Percentiles rank a stretch among this genome's conserved stretches.
Conservation (phyloP, 2,113 vertebrate species). For the Solea solea region DNA sequence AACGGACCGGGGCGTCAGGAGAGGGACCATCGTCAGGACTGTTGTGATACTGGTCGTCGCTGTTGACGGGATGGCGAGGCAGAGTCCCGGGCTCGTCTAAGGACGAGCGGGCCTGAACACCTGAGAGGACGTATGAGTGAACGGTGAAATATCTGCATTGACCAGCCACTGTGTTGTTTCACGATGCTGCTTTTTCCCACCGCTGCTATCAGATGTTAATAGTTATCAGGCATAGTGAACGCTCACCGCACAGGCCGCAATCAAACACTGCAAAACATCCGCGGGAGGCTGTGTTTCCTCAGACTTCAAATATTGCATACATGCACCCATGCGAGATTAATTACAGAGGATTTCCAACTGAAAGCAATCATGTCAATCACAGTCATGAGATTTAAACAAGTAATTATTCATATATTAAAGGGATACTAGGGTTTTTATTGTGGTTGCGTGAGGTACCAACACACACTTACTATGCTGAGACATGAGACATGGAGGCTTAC, state of each 20-base stretch:
- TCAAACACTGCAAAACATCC: constrained; percentile 28
- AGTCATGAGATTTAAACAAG: not conserved
- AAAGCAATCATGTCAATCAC: not conserved
- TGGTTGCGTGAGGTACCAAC: no score
- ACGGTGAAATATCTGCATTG: not conserved
- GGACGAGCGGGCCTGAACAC: constrained; percentile 84
- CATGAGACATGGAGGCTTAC: no score
- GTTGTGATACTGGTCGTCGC: constrained; percentile 87
- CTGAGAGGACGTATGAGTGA: constrained; percentile 66
- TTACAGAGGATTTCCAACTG: constrained; percentile 8
- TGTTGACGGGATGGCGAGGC: constrained; percentile 80
- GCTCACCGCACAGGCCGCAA: constrained; percentile 19
- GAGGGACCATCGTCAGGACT: constrained; percentile 70
- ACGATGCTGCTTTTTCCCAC: not conserved
- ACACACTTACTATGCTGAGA: no score
- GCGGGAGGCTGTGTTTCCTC: constrained; percentile 16
- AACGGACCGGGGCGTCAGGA: constrained; percentile 86
- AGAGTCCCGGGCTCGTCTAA: constrained; percentile 76
- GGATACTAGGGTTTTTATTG: no score
- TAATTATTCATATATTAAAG: not conserved
- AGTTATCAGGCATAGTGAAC: constrained; percentile 33
- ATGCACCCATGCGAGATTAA: constrained; percentile 42
- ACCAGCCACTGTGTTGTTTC: not conserved
- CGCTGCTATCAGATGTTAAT: constrained; percentile 28
- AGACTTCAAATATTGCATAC: not conserved